A percentile compares a stretch with the other conserved stretches of the same genome.
Conservation (phyloP, 2,113 vertebrate genomes). For the Pseudorectes ferrugineus region DNA sequence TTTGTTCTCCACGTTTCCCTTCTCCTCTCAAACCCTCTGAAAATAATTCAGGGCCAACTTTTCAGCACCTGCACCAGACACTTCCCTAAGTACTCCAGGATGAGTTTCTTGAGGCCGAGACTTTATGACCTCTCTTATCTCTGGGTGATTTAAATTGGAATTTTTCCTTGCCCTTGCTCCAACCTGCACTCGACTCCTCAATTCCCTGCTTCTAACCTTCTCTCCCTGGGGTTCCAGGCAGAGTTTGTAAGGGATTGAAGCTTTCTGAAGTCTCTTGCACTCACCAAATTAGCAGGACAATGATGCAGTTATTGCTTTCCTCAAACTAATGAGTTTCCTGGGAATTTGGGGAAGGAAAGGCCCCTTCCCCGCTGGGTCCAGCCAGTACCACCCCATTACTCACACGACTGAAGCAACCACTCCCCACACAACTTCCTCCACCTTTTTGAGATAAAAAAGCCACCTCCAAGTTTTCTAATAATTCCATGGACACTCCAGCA, state of each 20-base stretch:
- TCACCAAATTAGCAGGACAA: not conserved
- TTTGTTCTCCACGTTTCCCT: not conserved
- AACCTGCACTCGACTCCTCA: not conserved
- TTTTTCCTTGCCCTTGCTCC: not conserved
- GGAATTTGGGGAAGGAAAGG: not conserved
- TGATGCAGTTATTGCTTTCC: not conserved
- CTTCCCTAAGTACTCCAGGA: not conserved
- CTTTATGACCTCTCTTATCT: slow-evolving; percentile 17
- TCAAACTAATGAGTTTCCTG: not conserved
- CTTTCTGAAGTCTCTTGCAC: not conserved
- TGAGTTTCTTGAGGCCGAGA: not conserved
- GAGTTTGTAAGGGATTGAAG: not conserved
- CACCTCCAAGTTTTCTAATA: slow-evolving; percentile 6
- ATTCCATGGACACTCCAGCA: not conserved
- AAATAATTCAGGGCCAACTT: not conserved
- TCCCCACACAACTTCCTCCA: not conserved
- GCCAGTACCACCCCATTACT: slow-evolving; percentile 47
- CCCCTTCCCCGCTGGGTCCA: not conserved
- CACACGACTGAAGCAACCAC: slow-evolving; percentile 13
- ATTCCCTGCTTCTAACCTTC: not conserved
- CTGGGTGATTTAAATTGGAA: not conserved
- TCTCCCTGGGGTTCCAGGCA: not conserved
- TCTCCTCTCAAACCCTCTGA: not conserved
- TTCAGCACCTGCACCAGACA: not conserved
- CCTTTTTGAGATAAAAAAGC: slow-evolving; percentile 12